These are phyloP conservation scores for Tholera decimalis DNA, from an alignment of 2,888 invertebrate species.

Conservation along the genomic window DNA sequence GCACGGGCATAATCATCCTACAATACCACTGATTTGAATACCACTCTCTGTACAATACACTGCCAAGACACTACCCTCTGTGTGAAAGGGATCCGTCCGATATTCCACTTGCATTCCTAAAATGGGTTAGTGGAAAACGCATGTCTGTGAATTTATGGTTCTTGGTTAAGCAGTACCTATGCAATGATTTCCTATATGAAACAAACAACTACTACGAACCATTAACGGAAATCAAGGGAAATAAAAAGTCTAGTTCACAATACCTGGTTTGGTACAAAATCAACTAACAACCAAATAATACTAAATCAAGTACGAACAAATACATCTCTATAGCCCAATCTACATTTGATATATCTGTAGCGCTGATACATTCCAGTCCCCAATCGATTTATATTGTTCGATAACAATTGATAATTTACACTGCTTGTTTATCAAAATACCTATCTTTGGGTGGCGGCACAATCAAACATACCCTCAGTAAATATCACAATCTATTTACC, in stretches of 20 bases:
- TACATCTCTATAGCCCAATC: conserved; percentile 52
- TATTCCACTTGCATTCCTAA: too few relatives aligned
- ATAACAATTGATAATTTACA: conserved; percentile 78
- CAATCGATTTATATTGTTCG: conserved; percentile 81
- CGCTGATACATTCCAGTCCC: conserved; percentile 59
- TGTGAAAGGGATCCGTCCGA: too few relatives aligned
- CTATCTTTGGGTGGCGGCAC: conserved; percentile 49
- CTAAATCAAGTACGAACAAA: conserved; percentile 46
- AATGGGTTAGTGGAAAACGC: too few relatives aligned
- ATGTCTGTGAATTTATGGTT: too few relatives aligned
- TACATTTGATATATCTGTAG: conserved; percentile 56
- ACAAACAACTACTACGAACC: not conserved
- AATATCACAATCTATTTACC: conserved; percentile 67
- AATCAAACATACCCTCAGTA: conserved; percentile 45
- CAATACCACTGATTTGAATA: not conserved
- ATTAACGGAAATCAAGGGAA: too few relatives aligned
- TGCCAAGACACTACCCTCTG: too few relatives aligned
- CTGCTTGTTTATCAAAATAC: conserved; percentile 65
- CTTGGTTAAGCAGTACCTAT: too few relatives aligned
- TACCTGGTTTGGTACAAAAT: conserved; percentile 24
- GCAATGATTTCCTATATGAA: not conserved
- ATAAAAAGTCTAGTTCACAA: not conserved
- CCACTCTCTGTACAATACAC: too few relatives aligned
- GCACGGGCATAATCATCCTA: too few relatives aligned
- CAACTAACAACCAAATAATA: conserved; percentile 36